Evolutionary conservation across 2,888 invertebrate species (phyloP).

Genomic region (Sepioteuthis lessoniana): DNA sequence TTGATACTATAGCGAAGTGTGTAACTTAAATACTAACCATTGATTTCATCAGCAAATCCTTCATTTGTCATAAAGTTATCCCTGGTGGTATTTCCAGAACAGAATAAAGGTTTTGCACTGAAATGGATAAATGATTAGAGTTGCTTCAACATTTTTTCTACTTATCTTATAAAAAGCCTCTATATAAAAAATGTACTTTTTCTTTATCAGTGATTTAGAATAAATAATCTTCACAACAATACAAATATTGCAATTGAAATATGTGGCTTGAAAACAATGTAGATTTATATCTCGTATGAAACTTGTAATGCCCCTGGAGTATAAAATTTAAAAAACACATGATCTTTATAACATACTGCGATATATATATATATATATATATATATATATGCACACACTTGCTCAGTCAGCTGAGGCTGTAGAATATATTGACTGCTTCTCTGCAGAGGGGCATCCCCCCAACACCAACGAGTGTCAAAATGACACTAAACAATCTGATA

Average conservation of each 20-base stretch:
- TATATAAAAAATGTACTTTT: not conserved
- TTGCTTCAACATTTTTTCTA: not conserved
- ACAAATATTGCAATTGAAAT: not conserved
- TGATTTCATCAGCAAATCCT: not conserved
- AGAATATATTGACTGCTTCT: no score
- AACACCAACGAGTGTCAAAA: no score
- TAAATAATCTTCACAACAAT: not conserved
- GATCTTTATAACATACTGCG: not conserved
- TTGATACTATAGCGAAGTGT: not conserved
- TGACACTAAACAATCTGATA: no score
- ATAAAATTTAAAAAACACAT: not conserved
- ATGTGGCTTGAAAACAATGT: not conserved
- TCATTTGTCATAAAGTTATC: not conserved
- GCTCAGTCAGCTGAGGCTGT: no score
- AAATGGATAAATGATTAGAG: not conserved
- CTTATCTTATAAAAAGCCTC: not conserved
- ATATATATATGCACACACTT: no score
- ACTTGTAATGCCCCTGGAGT: not conserved
- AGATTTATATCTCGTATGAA: not conserved
- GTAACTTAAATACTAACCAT: not conserved
- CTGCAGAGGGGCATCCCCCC: no score
- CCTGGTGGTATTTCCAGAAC: not conserved
- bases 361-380: not conserved
- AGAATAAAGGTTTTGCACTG: not conserved
- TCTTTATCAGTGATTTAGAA: not conserved